Evolutionary conservation across 1,140 invertebrate species (phyloP).

Genomic region (Mizuhopecten yessoensis): DNA sequence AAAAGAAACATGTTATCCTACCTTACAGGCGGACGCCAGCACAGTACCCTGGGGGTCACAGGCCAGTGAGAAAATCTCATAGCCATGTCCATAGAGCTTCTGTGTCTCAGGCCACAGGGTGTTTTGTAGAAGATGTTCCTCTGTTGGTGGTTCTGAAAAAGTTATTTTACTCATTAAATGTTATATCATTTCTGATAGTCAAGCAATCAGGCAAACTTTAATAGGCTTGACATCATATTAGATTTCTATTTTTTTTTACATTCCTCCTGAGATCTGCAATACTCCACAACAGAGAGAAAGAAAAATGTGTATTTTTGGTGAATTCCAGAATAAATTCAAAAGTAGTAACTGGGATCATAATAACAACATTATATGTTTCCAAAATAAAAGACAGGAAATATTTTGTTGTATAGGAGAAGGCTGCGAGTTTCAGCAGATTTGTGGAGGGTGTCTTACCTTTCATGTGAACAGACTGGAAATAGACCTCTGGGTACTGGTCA

Average conservation of each 20-base stretch:
- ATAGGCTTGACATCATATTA: no score
- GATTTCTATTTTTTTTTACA: no score
- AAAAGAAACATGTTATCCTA: no score
- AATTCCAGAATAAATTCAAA: no score
- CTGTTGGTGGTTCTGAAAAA: constrained; percentile 84
- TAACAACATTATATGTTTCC: no score
- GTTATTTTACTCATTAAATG: no score
- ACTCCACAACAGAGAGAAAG: no score
- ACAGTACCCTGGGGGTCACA: constrained; percentile 88
- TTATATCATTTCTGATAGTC: no score
- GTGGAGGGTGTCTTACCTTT: constrained; percentile 66
- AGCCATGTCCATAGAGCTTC: constrained; percentile 94
- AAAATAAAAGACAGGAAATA: neutral
- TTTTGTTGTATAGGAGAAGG: neutral
- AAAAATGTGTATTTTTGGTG: no score
- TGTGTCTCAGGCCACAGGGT: constrained; percentile 98
- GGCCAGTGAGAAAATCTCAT: constrained; percentile 94
- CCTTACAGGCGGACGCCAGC: constrained; percentile 94
- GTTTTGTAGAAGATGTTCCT: constrained; percentile 94
- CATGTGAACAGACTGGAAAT: constrained; percentile 85
- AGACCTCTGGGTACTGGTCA: constrained; percentile 87
- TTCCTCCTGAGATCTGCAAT: no score
- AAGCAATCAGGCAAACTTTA: no score
- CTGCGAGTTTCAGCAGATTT: neutral
- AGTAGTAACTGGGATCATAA: no score